Conservation (phyloP, 2,113 vertebrate species). For the Ophthalmolycus amberensis region DNA sequence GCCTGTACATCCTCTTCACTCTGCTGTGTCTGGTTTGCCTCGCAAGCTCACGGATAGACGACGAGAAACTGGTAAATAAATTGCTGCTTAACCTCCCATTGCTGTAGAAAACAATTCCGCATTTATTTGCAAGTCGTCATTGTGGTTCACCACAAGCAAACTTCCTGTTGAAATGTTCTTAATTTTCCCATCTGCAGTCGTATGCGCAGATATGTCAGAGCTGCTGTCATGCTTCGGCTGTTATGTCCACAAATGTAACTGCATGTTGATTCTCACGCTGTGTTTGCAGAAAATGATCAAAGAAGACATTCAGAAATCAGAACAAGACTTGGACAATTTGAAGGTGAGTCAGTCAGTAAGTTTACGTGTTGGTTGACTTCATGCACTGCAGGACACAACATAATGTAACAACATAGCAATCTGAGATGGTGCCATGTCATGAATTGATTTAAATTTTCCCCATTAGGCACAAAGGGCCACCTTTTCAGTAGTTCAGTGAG, state of each 20-base stretch:
- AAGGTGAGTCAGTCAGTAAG: constrained; percentile 14
- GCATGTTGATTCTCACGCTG: background rate
- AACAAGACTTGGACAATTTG: fast-evolving
- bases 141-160: background rate
- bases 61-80: background rate
- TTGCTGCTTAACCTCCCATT: background rate
- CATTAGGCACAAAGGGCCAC: background rate
- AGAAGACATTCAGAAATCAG: fast-evolving
- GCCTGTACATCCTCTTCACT: constrained; percentile 2
- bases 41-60: background rate
- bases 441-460: background rate
- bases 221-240: background rate
- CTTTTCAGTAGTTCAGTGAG: background rate
- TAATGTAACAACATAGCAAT: too few species aligned
- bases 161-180: background rate
- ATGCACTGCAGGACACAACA: background rate
- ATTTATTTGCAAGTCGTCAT: background rate
- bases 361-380: background rate
- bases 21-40: constrained; percentile 25
- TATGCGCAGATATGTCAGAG: too few species aligned
- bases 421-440: background rate
- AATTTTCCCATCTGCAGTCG: background rate
- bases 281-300: background rate
- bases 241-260: background rate
- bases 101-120: background rate